Evolutionary conservation across 2,888 invertebrate species (phyloP).

Genomic region (Gortyna flavago): DNA sequence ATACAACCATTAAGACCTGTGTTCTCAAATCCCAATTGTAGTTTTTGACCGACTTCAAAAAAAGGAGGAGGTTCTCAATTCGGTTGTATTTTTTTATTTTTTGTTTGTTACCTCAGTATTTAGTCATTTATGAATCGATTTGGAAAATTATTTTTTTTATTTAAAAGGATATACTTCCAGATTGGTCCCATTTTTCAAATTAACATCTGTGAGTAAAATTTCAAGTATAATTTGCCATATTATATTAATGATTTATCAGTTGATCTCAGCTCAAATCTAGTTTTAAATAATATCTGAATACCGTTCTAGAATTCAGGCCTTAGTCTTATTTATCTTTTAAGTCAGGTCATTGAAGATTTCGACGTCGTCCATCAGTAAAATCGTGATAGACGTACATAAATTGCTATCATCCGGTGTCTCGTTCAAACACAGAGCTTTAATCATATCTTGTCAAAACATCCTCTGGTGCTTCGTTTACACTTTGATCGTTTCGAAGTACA

Average conservation of each 20-base stretch:
- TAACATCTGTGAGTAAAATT: too few relatives aligned
- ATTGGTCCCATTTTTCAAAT: too few relatives aligned
- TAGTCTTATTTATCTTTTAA: slow-evolving; percentile 4
- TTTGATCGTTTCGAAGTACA: slow-evolving; percentile 45
- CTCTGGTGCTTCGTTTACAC: slow-evolving; percentile 53
- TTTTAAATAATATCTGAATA: slow-evolving; percentile 2
- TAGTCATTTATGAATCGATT: too few relatives aligned
- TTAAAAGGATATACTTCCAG: too few relatives aligned
- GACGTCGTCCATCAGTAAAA: slow-evolving; percentile 28
- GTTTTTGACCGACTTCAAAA: too few relatives aligned
- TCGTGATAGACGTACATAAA: slow-evolving; percentile 32
- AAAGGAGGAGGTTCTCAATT: too few relatives aligned
- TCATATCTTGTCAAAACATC: slow-evolving; percentile 62
- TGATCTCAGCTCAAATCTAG: slow-evolving; percentile 9
- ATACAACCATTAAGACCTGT: background rate
- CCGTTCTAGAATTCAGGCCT: background rate
- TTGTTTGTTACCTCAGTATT: too few relatives aligned
- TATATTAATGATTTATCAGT: background rate
- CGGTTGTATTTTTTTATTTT: too few relatives aligned
- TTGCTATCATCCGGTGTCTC: slow-evolving; percentile 57
- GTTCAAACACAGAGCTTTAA: slow-evolving; percentile 40
- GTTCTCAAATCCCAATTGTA: background rate
- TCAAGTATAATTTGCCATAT: background rate
- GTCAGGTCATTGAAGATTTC: slow-evolving; percentile 26
- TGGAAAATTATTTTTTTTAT: too few relatives aligned